A percentile compares a stretch with the other conserved stretches of the same genome.
These are phyloP conservation scores for Charaxes varanes DNA, from an alignment of 1,140 invertebrate species.

Conservation along the genomic window DNA sequence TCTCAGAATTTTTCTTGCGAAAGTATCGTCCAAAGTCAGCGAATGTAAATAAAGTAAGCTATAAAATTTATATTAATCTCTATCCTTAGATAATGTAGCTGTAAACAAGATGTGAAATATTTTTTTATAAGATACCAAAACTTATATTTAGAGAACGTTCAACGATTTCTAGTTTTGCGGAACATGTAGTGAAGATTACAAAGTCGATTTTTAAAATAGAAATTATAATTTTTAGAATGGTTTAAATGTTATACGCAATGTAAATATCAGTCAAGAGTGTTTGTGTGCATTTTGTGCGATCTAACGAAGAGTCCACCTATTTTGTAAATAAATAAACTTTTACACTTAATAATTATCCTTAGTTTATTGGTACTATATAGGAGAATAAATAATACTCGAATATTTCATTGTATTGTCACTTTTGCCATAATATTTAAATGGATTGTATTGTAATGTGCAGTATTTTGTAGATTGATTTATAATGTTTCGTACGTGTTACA, in stretches of 20 bases:
- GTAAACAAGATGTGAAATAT: constrained; percentile 25
- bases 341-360: constrained; percentile 48
- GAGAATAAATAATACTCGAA: constrained; percentile 24
- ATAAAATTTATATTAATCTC: constrained; percentile 1
- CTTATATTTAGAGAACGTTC: constrained; percentile 22
- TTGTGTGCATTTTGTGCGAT: constrained; percentile 63
- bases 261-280: constrained; percentile 42
- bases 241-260: constrained; percentile 26
- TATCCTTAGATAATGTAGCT: background rate
- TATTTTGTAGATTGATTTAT: background rate
- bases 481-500: too few species aligned
- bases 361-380: constrained; percentile 5
- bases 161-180: constrained; percentile 14
- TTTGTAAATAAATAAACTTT: constrained; percentile 71
- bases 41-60: constrained; percentile 1
- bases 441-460: constrained; percentile 6
- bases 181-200: constrained; percentile 5
- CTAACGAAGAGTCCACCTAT: constrained; percentile 72
- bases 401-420: constrained; percentile 20
- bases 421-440: constrained; percentile 57
- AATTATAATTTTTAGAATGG: constrained; percentile 22
- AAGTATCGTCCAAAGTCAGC: constrained; percentile 4
- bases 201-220: constrained; percentile 20
- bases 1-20: background rate
- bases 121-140: constrained; percentile 57